These are phyloP conservation scores for Apantesis nais DNA, from an alignment of 2,888 invertebrate species.

Conservation along the genomic window DNA sequence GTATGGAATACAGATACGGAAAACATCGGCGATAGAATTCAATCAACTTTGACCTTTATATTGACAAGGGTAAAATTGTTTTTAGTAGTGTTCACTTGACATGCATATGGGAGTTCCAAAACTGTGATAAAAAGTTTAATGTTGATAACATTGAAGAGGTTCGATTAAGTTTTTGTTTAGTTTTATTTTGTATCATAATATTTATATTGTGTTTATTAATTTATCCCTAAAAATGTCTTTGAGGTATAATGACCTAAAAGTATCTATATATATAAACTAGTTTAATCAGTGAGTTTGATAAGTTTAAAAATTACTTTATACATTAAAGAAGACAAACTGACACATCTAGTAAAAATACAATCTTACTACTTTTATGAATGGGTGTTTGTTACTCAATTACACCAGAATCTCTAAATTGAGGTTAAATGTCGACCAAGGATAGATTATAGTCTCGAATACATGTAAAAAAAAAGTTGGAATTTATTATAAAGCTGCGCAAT, in stretches of 20 bases:
- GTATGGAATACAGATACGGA: slow-evolving; percentile 42
- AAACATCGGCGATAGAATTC: slow-evolving; percentile 21
- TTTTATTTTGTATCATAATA: background rate
- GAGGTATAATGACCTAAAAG: background rate
- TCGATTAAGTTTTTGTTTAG: background rate
- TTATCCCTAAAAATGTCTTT: background rate
- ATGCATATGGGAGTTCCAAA: slow-evolving; percentile 15
- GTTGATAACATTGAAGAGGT: slow-evolving; percentile 22
- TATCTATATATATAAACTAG: too few species aligned
- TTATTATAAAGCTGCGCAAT: too few species aligned
- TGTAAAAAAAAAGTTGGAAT: too few species aligned
- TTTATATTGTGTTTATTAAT: background rate
- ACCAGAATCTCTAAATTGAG: too few species aligned
- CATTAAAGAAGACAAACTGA: background rate
- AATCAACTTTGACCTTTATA: slow-evolving; percentile 29
- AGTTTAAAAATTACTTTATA: too few species aligned
- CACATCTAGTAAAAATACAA: too few species aligned
- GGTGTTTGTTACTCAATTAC: too few species aligned
- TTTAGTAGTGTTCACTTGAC: slow-evolving; percentile 11
- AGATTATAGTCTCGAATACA: too few species aligned
- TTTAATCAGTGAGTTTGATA: background rate
- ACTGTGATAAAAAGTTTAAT: slow-evolving; percentile 17
- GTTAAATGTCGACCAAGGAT: too few species aligned
- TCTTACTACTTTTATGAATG: too few species aligned
- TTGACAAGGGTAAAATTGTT: background rate